Percentiles rank a stretch among this genome's conserved stretches.
phyloP scores from a whole-genome alignment of 2,113 vertebrate species.

The Motacilla tschutschensis region DNA sequence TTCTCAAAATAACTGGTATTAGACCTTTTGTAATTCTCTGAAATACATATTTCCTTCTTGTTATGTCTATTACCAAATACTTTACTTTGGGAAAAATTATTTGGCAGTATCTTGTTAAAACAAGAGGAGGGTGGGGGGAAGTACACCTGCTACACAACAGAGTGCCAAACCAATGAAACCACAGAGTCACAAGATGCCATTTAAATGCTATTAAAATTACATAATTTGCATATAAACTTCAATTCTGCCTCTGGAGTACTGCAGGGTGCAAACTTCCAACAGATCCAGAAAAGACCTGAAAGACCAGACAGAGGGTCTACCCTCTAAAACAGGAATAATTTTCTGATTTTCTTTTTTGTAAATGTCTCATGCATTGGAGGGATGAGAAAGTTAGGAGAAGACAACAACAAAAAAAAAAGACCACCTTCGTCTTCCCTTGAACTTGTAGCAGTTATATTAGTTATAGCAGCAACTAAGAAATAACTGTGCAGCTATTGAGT shows the following conservation, averaged over 20 bases:
- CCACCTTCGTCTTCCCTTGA: neutral
- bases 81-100: neutral
- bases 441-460: neutral
- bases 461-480: neutral
- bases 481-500: neutral
- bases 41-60: neutral
- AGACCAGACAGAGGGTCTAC: neutral
- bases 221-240: neutral
- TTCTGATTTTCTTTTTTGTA: neutral
- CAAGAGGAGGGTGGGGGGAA: accelerated
- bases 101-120: neutral
- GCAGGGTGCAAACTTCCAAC: neutral
- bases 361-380: neutral
- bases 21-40: neutral
- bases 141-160: neutral
- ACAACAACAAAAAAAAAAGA: neutral
- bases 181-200: neutral
- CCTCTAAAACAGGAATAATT: neutral
- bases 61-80: neutral
- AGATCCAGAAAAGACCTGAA: neutral
- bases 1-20: neutral
- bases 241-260: neutral
- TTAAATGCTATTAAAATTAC: neutral
- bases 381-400: neutral
- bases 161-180: neutral